Base-by-base conservation (phyloP, 37 sponge, comb jelly and placozoan genomes). In the Haliclona indistincta region DNA sequence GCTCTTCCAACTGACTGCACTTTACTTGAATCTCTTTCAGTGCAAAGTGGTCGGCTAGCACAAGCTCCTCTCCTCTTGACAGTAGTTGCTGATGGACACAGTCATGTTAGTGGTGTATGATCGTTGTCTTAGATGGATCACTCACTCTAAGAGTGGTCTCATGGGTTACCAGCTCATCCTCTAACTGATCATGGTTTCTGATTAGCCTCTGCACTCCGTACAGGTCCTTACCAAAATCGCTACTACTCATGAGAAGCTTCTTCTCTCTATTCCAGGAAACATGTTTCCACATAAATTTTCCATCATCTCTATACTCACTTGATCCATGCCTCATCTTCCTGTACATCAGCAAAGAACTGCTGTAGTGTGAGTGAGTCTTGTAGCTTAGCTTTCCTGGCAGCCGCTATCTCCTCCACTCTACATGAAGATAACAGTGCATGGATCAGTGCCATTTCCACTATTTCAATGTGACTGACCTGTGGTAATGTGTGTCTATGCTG, bases 271-370 rank as follows among this genome's bases (percentile, higher is more conserved):
- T 26, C 53, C 6, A 40, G 19, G 26, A 67, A 67, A 19, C 56
- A 71, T 19, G 22, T 55, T 34, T 77, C 52, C 39, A 55, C 22
- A 20, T 23, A 36, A 10, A 25, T 11, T 15, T 60, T 60, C 29
- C 63, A 60, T 15, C n/a, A 23, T 10, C 47, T 72, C 2, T 13
- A 40, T 37, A 8, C 82, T 71, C 43, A 93, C 93, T 79, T 94
- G 20, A 90, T 89, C 94, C 94, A 94, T 17, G 81, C 54, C 39
- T 90, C 94, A 66, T 96, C 97, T 30, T 93, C 90, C 35, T 89
- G 84, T 4, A 96, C 25, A 26, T 89, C 90, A 36, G 88, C 66
- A 56, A 82, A 93, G 81, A 96, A 93, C 80, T 89, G 94, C 51
- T 93, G 94, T 54, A 96, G 80, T 38, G 58, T 60, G 70, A 78